Evolutionary conservation across 2,888 invertebrate species (phyloP), one percentile per base, ranked within the genome.

Genomic region (Cryptosula pallasiana): DNA sequence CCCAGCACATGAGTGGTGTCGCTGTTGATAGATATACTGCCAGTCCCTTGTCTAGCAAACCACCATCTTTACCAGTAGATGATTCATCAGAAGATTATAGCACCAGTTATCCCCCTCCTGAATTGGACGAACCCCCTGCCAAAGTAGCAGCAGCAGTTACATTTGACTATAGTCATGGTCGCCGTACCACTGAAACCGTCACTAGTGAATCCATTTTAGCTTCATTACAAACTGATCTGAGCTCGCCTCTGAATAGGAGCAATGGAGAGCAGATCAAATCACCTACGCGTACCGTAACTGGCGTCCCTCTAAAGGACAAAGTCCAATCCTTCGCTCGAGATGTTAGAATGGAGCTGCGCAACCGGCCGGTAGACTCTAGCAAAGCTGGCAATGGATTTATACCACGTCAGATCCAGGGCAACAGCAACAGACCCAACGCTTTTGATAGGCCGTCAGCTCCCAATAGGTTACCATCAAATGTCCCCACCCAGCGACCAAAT

Each of bases 341-440:
- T 25, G 5, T 25, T 57, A 63, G 63, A 63, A 63, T 63, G 32
- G 63, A 63, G 32, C 2, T 63, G 5, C 13, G 27, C 32, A 63
- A n/a, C 27, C 3, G 27, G 25, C 5, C 9, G 5, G 32, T 3
- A 25, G 25, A 63, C 25, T 27, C 20, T 9, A 27, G 5, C 3
- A 63, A 34, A 32, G 63, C 63, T 63, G 63, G 63, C 32, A 63
- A 63, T 63, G 63, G 63, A 5, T 63, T 63, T 63, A 16, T 63
- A 29, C 63, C 63, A 9, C 63, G 63, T 3, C 63, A 63, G 63
- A 16, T 63, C 29, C 63, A 63, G 32, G 45, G 45, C 20, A n/a
- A 5, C n/a, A 27, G 45, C 20, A n/a, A 5, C n/a, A 27, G 63
- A 34, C 63, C 63, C 3, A 63, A 32, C 32, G 32, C 27, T 27